Evolutionary conservation across 2,888 invertebrate genomes (phyloP).

Genomic region (Muscina levida): DNA sequence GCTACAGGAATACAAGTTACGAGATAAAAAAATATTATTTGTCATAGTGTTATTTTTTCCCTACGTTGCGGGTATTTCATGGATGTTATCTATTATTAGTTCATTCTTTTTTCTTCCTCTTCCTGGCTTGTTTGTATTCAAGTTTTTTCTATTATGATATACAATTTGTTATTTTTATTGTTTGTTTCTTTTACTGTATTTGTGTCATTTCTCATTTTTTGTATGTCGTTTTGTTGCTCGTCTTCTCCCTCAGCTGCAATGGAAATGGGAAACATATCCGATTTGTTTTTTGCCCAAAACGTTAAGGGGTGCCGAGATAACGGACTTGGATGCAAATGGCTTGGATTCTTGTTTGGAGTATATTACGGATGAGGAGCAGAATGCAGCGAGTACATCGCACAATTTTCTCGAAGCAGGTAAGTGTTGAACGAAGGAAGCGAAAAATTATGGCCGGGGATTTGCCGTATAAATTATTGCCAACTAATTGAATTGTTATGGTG

Average conservation of each 20-base stretch:
- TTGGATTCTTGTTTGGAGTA: conserved; percentile 79
- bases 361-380: conserved; percentile 81
- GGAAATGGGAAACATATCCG: conserved; percentile 80
- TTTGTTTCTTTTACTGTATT: not conserved
- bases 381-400: conserved; percentile 81
- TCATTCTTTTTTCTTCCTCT: not conserved
- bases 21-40: conserved; percentile 37
- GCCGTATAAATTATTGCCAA: too few species aligned
- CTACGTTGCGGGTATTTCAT: conserved; percentile 9
- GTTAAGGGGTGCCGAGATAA: conserved; percentile 79
- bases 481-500: too few species aligned
- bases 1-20: conserved; percentile 40
- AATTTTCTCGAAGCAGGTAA: conserved; percentile 82
- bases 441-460: not conserved
- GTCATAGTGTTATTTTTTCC: conserved; percentile 24
- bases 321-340: conserved; percentile 77
- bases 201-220: conserved; percentile 41
- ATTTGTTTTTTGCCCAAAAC: conserved; percentile 79
- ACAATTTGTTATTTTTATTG: conserved; percentile 49
- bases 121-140: conserved; percentile 12
- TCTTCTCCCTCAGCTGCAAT: conserved; percentile 72
- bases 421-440: conserved; percentile 38
- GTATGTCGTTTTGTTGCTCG: conserved; percentile 23
- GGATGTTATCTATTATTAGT: conserved; percentile 37
- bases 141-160: conserved; percentile 58